Conservation (phyloP, 2,113 vertebrate species). For the Bos javanicus region DNA sequence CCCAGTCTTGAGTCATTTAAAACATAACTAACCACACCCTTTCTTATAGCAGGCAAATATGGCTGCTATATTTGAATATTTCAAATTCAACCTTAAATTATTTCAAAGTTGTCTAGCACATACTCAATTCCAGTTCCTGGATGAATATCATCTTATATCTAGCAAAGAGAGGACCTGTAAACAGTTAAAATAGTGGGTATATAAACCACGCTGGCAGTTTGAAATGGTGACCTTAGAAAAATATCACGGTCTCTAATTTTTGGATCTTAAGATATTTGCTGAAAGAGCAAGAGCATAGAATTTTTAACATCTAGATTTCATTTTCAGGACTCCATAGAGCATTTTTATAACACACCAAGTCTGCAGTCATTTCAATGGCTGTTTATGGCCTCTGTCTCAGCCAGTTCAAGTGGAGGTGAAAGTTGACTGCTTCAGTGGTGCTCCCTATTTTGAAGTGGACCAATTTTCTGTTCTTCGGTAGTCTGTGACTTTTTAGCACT, state of each 20-base stretch:
- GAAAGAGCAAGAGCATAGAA: not conserved
- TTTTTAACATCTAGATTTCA: not conserved
- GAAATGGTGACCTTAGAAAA: not conserved
- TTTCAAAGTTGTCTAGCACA: not conserved
- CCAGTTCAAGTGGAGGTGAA: not conserved
- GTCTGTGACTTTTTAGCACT: constrained; percentile 93
- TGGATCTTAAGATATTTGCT: not conserved
- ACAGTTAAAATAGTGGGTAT: not conserved
- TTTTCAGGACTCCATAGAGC: not conserved
- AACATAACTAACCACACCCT: not conserved
- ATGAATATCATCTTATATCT: not conserved
- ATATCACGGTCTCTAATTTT: not conserved
- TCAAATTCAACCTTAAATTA: not conserved
- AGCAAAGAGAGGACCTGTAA: not conserved
- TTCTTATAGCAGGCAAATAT: not conserved
- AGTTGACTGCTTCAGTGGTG: not conserved
- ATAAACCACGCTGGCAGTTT: not conserved
- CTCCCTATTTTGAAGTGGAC: constrained; percentile 90
- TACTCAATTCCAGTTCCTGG: not conserved
- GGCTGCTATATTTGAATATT: not conserved
- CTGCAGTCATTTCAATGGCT: not conserved
- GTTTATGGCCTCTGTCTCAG: not conserved
- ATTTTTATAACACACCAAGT: not conserved
- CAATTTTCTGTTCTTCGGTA: constrained; percentile 94
- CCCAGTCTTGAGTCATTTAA: not conserved